Conservation (phyloP, 1,140 invertebrate genomes). For the Stratiolaelaps scimitus region DNA sequence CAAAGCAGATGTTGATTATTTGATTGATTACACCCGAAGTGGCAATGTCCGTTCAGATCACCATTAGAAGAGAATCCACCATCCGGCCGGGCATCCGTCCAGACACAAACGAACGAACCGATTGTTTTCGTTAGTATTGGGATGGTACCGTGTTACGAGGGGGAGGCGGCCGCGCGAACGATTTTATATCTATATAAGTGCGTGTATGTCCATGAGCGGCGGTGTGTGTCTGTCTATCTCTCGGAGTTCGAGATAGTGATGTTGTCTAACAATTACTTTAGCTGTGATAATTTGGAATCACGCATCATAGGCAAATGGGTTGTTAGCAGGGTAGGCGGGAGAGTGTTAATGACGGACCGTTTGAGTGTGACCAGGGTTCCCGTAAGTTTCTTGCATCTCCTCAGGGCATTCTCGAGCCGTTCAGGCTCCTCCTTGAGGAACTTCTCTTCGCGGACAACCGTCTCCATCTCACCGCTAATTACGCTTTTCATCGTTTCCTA, state of each 20-base stretch:
- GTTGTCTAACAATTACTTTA: constrained; percentile 27
- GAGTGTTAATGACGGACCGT: constrained; percentile 51
- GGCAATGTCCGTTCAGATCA: no score
- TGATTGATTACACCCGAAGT: no score
- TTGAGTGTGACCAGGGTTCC: constrained; percentile 89
- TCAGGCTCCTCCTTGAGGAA: constrained; percentile 91
- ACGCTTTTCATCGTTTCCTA: constrained; percentile 77
- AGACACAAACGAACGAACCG: constrained; percentile 33
- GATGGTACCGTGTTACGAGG: constrained; percentile 10
- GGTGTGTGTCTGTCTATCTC: no score
- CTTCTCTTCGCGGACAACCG: constrained; percentile 82
- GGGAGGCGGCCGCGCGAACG: constrained; percentile 31
- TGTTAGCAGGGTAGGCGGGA: background rate
- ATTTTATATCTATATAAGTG: no score
- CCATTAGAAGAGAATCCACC: no score
- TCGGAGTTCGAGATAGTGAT: background rate
- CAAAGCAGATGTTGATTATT: constrained; percentile 32
- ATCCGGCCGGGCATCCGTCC: no score
- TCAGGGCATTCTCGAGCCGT: constrained; percentile 70
- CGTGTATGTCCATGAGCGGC: no score
- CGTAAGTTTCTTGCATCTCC: constrained; percentile 87
- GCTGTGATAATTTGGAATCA: background rate
- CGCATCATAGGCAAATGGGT: background rate
- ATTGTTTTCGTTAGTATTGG: background rate
- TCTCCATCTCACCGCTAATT: constrained; percentile 81